Conservation (phyloP, 2,797 vertebrate genomes). For the Paedocypris micromegethes region DNA sequence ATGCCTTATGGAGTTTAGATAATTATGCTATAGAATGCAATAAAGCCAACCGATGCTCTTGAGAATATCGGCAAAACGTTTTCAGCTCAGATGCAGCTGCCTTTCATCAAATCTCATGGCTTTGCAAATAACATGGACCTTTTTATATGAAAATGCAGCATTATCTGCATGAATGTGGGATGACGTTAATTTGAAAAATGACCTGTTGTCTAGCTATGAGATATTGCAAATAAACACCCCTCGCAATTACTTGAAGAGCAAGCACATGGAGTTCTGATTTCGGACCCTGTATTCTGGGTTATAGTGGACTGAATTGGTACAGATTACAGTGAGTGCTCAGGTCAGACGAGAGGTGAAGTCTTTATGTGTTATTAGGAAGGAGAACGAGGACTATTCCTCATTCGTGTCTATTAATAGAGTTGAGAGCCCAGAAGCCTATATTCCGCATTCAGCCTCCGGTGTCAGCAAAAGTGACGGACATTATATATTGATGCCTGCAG, state of each 20-base stretch:
- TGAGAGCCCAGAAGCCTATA: neutral
- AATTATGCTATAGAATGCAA: neutral
- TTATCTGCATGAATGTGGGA: conserved; percentile 8
- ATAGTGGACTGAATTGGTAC: no score
- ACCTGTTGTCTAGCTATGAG: neutral
- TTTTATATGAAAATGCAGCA: neutral
- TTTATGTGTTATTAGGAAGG: conserved; percentile 2
- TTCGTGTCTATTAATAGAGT: conserved; percentile 6
- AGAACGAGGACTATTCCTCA: neutral
- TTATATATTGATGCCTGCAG: conserved; percentile 17
- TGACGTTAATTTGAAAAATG: neutral
- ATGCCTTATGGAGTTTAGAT: neutral
- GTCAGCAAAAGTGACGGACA: conserved; percentile 4
- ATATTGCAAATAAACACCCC: neutral
- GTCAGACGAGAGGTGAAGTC: conserved; percentile 39
- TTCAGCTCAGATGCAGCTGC: neutral
- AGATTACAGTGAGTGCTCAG: neutral
- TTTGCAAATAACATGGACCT: conserved; percentile 14
- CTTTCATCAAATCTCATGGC: neutral
- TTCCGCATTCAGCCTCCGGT: conserved; percentile 1
- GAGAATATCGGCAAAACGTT: neutral
- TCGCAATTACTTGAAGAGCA: neutral
- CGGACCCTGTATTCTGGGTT: neutral
- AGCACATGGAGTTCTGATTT: neutral
- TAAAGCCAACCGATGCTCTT: neutral